Evolutionary conservation across 1,140 invertebrate genomes (phyloP).

Genomic region (Polypedilum vanderplanki): DNA sequence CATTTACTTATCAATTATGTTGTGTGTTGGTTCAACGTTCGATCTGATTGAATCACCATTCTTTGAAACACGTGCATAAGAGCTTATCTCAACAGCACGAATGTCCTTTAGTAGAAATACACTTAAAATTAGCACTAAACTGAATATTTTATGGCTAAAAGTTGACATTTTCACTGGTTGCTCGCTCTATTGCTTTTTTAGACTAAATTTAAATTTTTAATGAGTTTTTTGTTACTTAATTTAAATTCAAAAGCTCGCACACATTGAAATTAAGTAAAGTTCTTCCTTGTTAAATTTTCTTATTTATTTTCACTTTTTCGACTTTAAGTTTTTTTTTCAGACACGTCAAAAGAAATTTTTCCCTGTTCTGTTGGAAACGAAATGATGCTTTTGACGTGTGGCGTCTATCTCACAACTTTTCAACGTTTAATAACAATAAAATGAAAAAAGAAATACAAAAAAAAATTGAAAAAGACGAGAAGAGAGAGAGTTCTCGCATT

Average conservation of each 20-base stretch:
- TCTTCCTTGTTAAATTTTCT: background rate
- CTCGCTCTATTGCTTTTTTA: background rate
- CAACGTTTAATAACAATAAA: background rate
- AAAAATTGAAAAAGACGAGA: background rate
- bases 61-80: slow-evolving; percentile 16
- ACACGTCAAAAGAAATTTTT: background rate
- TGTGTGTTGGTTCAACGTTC: background rate
- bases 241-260: no score
- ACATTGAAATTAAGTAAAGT: background rate
- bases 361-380: background rate
- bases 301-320: slow-evolving; percentile 1
- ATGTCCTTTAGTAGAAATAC: background rate
- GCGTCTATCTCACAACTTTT: slow-evolving; percentile 5
- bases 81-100: background rate
- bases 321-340: background rate
- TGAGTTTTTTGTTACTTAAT: no score
- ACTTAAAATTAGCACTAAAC: slow-evolving; percentile 11
- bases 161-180: background rate
- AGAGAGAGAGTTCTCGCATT: background rate
- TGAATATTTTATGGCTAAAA: background rate
- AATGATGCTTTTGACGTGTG: background rate
- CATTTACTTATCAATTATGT: slow-evolving; percentile 26
- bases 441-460: background rate
- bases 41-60: background rate
- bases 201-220: background rate